Evolutionary conservation across 2,113 vertebrate species (phyloP).

Genomic region (Tapirus terrestris): DNA sequence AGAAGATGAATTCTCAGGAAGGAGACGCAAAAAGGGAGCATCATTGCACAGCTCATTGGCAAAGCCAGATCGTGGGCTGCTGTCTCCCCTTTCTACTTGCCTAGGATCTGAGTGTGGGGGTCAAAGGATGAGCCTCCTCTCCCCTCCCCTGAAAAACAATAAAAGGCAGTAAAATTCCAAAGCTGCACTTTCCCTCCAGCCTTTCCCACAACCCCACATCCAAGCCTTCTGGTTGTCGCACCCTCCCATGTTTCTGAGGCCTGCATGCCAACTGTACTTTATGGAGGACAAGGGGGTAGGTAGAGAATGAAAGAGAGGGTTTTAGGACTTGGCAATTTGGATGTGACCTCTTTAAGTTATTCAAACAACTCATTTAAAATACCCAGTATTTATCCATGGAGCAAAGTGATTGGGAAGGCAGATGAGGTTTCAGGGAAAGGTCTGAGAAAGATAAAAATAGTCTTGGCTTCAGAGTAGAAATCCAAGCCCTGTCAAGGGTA

Average conservation of each 20-base stretch:
- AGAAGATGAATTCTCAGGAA: background rate
- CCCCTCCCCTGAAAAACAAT: background rate
- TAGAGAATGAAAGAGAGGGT: background rate
- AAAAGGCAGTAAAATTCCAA: background rate
- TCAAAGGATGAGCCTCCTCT: background rate
- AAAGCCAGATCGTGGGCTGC: background rate
- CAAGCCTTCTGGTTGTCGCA: rapidly evolving
- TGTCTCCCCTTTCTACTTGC: background rate
- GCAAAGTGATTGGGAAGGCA: background rate
- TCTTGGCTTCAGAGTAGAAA: conserved; percentile 45
- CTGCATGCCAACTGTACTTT: background rate
- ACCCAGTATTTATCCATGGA: background rate
- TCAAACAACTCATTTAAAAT: background rate
- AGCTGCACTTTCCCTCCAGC: background rate
- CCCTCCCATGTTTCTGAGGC: background rate
- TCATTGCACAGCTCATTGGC: rapidly evolving
- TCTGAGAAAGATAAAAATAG: conserved; percentile 57
- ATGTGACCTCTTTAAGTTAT: background rate
- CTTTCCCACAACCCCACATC: background rate
- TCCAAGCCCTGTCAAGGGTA: background rate
- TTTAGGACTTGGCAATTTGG: background rate
- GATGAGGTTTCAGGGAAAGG: conserved; percentile 44
- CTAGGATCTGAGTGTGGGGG: background rate
- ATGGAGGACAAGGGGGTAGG: background rate
- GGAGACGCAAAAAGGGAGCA: background rate